Conservation (phyloP, 2,888 invertebrate genomes). For the Ceramica pisi region DNA sequence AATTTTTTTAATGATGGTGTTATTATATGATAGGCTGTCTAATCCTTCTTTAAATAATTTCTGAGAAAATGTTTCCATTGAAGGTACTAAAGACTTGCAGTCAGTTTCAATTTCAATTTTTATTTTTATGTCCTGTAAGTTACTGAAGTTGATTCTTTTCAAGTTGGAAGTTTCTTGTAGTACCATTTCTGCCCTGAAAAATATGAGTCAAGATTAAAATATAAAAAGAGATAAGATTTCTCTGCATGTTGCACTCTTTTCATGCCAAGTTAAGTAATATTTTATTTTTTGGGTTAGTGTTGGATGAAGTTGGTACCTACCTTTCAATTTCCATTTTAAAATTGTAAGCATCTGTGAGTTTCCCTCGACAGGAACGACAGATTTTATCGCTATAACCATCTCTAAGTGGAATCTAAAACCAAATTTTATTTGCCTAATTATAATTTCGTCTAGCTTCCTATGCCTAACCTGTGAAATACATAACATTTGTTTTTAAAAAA, state of each 20-base stretch:
- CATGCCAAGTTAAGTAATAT: not conserved
- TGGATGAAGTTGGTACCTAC: slow-evolving; percentile 59
- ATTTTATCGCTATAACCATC: slow-evolving; percentile 69
- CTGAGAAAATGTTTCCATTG: slow-evolving; percentile 51
- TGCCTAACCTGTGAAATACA: not conserved
- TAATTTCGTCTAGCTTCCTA: not conserved
- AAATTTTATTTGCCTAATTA: not conserved
- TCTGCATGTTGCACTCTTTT: not conserved
- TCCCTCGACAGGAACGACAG: slow-evolving; percentile 81
- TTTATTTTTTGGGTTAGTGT: not conserved
- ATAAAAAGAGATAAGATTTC: not conserved
- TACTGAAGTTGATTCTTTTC: slow-evolving; percentile 74
- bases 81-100: slow-evolving; percentile 53
- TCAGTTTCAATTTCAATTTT: slow-evolving; percentile 65
- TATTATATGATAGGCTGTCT: slow-evolving; percentile 63
- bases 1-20: slow-evolving; percentile 72
- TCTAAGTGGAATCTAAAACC: slow-evolving; percentile 68
- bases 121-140: slow-evolving; percentile 76
- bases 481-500: not conserved
- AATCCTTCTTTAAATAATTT: slow-evolving; percentile 59
- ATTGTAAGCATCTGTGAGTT: slow-evolving; percentile 74
- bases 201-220: not conserved
- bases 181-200: slow-evolving; percentile 73
- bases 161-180: slow-evolving; percentile 66
- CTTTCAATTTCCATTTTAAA: slow-evolving; percentile 78